Base-by-base conservation (phyloP, 2,888 invertebrate genomes). In the Vesta saturnalis region DNA sequence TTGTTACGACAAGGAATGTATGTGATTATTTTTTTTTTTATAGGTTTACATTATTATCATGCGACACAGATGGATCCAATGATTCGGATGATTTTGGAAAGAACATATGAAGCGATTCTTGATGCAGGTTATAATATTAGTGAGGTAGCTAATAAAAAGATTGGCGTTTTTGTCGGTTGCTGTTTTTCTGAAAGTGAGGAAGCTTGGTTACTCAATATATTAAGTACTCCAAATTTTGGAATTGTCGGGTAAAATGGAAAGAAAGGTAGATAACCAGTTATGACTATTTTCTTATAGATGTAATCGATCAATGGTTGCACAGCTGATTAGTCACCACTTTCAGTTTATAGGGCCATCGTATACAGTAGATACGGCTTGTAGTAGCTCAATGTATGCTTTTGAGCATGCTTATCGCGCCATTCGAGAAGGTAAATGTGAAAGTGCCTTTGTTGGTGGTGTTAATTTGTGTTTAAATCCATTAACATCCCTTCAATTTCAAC, bases 311-410 rank as follows among this genome's bases (percentile, higher is more conserved):
- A 96, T 97, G 95, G 88, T 96, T 80, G 93, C 96, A n/a, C 95
- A 96, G 83, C 89, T 96, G 61, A 89, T 98, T 72, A 96, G 96
- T 0, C 96, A 94, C 83, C 91, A 91, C 85, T 88, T 97, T 69
- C 96, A 96, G 19, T 87, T 95, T 14, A 92, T 91, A 76, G 96
- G 97, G 0, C 96, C 97, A 0, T 95, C 96, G 2, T 94, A 91
- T 84, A 88, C 93, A 0, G 87, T 95, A 8, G 97, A 98, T 84
- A 95, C 97, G 0, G 97, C 97, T 0, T 98, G 97, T 82, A 96
- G 96, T n/a, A 97, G 97, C 64, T 94, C 96, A 5, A 87, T 96
- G 73, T 90, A 94, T 76, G 97, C 96, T 0, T 74, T 97, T 64
- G 94, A 97, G 77, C 91, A 92, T 72, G 94, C 93, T 12, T 93